Percentiles rank a stretch among this genome's conserved stretches.
Evolutionary conservation across 2,113 vertebrate species (phyloP).

Genomic region (Sialia sialis): DNA sequence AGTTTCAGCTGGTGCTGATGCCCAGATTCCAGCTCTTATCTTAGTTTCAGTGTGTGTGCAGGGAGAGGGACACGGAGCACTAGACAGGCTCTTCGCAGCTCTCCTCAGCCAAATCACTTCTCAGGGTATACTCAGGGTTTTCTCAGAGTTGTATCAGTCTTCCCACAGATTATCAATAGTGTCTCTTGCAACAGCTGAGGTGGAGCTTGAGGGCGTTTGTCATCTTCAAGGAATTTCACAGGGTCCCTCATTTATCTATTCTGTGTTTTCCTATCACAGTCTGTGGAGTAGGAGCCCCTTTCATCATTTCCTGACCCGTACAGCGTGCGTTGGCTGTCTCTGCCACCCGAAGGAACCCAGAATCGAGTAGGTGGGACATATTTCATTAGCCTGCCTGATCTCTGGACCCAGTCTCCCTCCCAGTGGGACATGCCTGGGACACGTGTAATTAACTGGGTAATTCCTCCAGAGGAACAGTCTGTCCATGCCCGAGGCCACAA

Average conservation of each 20-base stretch:
- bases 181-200: neutral
- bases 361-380: rapidly evolving
- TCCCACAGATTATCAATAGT: neutral
- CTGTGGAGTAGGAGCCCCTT: neutral
- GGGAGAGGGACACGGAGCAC: rapidly evolving
- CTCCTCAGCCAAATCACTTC: conserved; percentile 1
- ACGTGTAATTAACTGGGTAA: neutral
- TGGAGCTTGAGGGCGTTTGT: neutral
- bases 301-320: neutral
- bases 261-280: neutral
- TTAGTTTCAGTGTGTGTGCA: neutral
- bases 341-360: neutral
- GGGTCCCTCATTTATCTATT: neutral
- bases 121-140: neutral
- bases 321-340: rapidly evolving
- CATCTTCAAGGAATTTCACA: neutral
- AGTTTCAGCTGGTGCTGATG: neutral
- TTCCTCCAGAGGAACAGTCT: neutral
- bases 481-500: neutral
- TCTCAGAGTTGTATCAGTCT: neutral
- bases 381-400: neutral
- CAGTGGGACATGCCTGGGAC: neutral
- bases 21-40: conserved; percentile 22
- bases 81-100: neutral
- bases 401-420: neutral